A percentile compares a stretch with the other conserved stretches of the same genome.
Evolutionary conservation across 2,888 invertebrate genomes (phyloP).

Genomic region (Eupithecia tripunctaria): DNA sequence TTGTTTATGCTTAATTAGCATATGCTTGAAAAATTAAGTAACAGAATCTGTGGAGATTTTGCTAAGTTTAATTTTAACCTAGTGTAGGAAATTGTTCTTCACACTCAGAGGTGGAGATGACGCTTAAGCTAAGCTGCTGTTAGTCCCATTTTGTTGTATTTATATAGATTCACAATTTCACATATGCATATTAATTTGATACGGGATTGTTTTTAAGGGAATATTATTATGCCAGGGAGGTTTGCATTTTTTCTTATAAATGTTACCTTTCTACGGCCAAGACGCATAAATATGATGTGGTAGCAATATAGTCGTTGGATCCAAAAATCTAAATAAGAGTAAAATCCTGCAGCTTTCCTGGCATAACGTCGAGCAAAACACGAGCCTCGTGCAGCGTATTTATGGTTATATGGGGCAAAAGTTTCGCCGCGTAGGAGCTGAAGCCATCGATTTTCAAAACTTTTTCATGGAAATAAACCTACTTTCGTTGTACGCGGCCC

Average conservation of each 20-base stretch:
- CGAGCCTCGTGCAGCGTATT: slow-evolving; percentile 71
- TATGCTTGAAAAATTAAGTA: neutral
- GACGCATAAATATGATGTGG: neutral
- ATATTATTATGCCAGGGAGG: no score
- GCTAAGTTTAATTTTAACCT: neutral
- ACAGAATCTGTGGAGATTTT: neutral
- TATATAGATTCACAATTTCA: neutral
- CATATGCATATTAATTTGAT: no score
- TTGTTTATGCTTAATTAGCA: slow-evolving; percentile 10
- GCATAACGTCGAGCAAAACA: slow-evolving; percentile 73
- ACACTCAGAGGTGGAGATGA: neutral
- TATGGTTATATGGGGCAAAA: slow-evolving; percentile 83
- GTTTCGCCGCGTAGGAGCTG: slow-evolving; percentile 82
- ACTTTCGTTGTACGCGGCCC: slow-evolving; percentile 76
- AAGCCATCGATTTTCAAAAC: slow-evolving; percentile 85
- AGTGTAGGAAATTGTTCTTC: neutral
- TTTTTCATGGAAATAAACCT: slow-evolving; percentile 85
- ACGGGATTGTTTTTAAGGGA: no score
- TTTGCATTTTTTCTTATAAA: no score
- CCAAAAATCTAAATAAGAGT: slow-evolving; percentile 57
- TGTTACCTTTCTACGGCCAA: neutral
- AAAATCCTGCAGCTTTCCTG: slow-evolving; percentile 62
- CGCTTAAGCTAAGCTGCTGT: neutral
- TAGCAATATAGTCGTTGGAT: neutral
- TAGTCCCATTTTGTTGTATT: no score